phyloP scores from a whole-genome alignment of 2,113 vertebrate genomes.

The Podarcis raffonei region DNA sequence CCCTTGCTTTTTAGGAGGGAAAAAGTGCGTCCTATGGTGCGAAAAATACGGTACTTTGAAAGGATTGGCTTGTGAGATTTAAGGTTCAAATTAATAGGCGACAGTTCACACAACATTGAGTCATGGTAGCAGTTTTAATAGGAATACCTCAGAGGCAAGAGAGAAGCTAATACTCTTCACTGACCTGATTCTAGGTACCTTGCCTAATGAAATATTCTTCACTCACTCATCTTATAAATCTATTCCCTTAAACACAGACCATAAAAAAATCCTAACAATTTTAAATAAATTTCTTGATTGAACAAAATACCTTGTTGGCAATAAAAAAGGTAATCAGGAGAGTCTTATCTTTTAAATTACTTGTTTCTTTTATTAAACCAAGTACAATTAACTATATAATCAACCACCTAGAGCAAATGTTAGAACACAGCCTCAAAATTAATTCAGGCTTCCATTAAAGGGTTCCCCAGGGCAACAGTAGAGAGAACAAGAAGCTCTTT shows the following conservation, averaged over 20 bases:
- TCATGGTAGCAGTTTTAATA: not conserved
- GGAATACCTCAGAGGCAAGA: not conserved
- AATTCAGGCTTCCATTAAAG: not conserved
- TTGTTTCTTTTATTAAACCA: constrained; percentile 6
- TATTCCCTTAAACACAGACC: not conserved
- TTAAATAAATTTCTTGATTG: not conserved
- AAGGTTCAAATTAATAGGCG: not conserved
- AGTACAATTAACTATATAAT: not conserved
- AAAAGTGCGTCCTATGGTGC: too few species aligned
- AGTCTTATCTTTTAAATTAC: not conserved
- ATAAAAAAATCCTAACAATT: not conserved
- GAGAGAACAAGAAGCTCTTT: not conserved
- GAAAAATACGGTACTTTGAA: too few species aligned
- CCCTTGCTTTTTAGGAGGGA: too few species aligned
- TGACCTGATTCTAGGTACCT: not conserved
- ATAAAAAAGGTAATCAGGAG: not conserved
- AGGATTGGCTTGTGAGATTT: not conserved
- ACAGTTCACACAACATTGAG: not conserved
- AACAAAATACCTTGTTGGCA: not conserved
- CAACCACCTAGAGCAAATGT: constrained; percentile 1
- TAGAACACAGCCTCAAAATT: not conserved
- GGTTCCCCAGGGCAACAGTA: fast-evolving
- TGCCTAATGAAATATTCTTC: not conserved
- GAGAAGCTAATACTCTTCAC: not conserved
- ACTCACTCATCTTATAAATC: not conserved